Evolutionary conservation across 2,888 invertebrate species (phyloP).

Genomic region (Entomobrya proxima): DNA sequence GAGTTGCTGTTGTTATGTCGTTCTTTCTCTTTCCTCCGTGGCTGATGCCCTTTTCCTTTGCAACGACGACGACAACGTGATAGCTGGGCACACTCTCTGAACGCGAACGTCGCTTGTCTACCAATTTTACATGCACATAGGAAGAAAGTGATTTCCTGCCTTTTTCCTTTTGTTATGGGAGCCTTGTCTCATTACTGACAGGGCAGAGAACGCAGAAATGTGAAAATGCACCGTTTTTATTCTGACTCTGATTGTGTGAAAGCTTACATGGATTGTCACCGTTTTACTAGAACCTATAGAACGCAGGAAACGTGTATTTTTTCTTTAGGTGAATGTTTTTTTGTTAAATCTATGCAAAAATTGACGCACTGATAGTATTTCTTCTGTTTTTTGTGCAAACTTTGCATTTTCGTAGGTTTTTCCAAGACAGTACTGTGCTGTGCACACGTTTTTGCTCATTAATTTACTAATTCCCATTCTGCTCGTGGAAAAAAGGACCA

Average conservation of each 20-base stretch:
- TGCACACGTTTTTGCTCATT: no score
- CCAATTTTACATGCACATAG: constrained; percentile 26
- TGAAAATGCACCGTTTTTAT: not conserved
- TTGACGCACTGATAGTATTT: not conserved
- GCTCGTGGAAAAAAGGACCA: not conserved
- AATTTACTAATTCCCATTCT: constrained; percentile 65
- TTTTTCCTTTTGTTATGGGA: constrained; percentile 37
- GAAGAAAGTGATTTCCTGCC: constrained; percentile 64
- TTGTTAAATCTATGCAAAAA: no score
- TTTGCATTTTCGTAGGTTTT: not conserved
- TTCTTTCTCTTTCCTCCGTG: not conserved
- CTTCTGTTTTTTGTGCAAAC: not conserved
- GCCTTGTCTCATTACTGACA: constrained; percentile 58
- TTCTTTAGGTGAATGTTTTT: no score
- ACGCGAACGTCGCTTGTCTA: no score
- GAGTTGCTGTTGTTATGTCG: not conserved
- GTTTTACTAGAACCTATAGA: no score
- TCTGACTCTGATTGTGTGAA: not conserved
- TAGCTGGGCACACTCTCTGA: no score
- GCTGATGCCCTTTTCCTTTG: constrained; percentile 48
- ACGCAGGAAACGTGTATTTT: no score
- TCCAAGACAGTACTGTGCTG: no score
- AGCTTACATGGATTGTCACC: no score
- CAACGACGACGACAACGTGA: no score
- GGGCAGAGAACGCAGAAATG: not conserved